Evolutionary conservation across 1,140 invertebrate species (phyloP).

Genomic region (Cyclina sinensis): DNA sequence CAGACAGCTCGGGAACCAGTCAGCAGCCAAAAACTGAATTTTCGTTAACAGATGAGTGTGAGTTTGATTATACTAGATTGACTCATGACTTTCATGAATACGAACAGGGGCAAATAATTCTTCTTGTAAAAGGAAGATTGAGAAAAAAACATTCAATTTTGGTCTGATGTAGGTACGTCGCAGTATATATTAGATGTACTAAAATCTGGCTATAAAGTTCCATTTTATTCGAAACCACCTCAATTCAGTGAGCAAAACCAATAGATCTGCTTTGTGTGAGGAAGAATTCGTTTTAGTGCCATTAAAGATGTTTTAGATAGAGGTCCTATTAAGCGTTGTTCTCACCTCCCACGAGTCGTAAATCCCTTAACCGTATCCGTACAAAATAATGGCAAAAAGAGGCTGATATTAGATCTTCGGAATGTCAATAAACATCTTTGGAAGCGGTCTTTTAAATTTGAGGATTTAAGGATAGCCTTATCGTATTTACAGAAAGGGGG

Average conservation of each 20-base stretch:
- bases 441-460: constrained; percentile 57
- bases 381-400: constrained; percentile 42
- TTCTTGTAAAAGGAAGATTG: constrained; percentile 48
- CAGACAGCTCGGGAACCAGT: too few species aligned
- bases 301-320: constrained; percentile 46
- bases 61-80: background rate
- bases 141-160: constrained; percentile 44
- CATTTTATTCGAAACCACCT: constrained; percentile 35
- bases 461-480: constrained; percentile 10
- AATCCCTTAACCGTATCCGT: constrained; percentile 57
- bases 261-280: constrained; percentile 44
- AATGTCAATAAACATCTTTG: constrained; percentile 52
- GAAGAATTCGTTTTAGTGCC: background rate
- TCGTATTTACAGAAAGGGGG: constrained; percentile 29
- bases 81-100: constrained; percentile 54
- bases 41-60: background rate
- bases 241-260: constrained; percentile 36
- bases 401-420: constrained; percentile 59
- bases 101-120: too few species aligned
- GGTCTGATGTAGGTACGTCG: constrained; percentile 44
- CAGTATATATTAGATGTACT: constrained; percentile 46
- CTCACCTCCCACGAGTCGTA: background rate
- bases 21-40: too few species aligned
- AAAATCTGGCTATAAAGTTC: constrained; percentile 60
- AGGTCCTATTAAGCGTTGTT: constrained; percentile 24